Evolutionary conservation across 2,797 vertebrate genomes (phyloP).

Genomic region (Luscinia megarhynchos): DNA sequence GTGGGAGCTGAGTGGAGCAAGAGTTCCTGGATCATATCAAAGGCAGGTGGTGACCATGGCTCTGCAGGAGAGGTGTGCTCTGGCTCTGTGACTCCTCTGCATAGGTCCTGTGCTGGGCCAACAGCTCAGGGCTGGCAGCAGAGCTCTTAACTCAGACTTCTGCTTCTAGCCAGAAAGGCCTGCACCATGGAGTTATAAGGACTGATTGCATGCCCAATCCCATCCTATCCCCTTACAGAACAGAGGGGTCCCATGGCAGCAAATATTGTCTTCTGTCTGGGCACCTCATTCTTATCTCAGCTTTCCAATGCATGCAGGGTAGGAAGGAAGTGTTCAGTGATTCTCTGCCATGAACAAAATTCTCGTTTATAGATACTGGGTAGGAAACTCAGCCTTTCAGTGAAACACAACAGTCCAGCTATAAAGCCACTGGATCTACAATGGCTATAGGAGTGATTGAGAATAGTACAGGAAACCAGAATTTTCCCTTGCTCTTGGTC

Average conservation of each 20-base stretch:
- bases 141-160: not conserved
- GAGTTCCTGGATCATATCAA: not conserved
- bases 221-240: not conserved
- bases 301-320: not conserved
- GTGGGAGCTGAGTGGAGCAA: not conserved
- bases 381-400: not conserved
- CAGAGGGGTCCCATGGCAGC: not conserved
- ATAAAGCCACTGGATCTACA: not conserved
- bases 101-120: not conserved
- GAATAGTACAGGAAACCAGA: not conserved
- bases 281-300: not conserved
- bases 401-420: not conserved
- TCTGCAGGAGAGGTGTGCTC: not conserved
- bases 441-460: not conserved
- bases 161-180: not conserved
- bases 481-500: not conserved
- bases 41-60: not conserved
- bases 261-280: not conserved
- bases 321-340: not conserved
- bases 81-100: not conserved
- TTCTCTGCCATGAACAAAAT: not conserved
- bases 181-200: not conserved
- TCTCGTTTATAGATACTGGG: not conserved
- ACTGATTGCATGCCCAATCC: not conserved
- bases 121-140: not conserved